These are phyloP conservation scores for Acrocyrtus sp. DNA, from an alignment of 2,888 invertebrate species.

Conservation along the genomic window DNA sequence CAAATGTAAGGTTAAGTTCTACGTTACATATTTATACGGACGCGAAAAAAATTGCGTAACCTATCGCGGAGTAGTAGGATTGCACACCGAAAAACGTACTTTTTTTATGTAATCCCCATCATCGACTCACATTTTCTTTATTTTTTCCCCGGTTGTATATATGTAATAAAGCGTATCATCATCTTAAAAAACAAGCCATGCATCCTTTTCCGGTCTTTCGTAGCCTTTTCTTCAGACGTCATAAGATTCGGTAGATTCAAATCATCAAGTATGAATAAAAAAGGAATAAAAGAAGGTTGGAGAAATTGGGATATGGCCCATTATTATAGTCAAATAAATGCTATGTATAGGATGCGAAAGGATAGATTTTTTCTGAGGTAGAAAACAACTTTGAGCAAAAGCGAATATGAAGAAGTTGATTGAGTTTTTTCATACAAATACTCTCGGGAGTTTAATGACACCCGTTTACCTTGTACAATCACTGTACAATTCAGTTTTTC, in stretches of 20 bases:
- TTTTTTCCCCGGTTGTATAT: no score
- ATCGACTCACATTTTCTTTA: neutral
- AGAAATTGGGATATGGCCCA: neutral
- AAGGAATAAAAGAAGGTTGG: neutral
- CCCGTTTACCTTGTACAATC: slow-evolving; percentile 34
- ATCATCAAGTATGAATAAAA: neutral
- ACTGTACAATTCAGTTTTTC: neutral
- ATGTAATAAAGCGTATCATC: neutral
- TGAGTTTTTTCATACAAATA: slow-evolving; percentile 38
- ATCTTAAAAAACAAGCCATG: neutral
- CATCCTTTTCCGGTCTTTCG: neutral
- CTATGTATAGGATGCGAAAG: neutral
- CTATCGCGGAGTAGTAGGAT: neutral
- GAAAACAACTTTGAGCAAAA: slow-evolving; percentile 2
- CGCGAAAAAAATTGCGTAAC: neutral
- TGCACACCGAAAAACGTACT: neutral
- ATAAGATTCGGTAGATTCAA: no score
- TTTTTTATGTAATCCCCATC: neutral
- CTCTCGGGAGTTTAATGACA: slow-evolving; percentile 48
- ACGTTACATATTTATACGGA: neutral
- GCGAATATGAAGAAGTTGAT: neutral
- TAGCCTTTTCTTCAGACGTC: no score
- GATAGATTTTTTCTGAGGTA: neutral
- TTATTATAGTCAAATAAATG: slow-evolving; percentile 2
- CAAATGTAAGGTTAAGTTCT: neutral